Evolutionary conservation across 30 jellyfish, hydroid and myxozoan genomes (phyloP), one percentile per base, ranked within the genome.

Genomic region (Pseudorhiza aurosa): DNA sequence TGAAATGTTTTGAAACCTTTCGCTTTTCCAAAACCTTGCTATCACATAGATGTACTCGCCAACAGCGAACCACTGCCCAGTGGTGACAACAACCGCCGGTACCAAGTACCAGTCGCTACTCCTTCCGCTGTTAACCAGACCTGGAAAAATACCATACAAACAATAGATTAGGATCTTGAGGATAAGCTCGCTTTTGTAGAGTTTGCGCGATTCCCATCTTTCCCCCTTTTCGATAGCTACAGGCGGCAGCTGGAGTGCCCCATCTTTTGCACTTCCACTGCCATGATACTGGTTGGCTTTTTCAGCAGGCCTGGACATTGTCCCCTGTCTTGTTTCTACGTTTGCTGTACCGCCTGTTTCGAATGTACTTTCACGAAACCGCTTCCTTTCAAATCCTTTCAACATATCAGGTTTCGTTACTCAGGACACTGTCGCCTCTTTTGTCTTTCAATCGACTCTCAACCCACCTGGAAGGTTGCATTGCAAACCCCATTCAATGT

Each of bases 41-140:
- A 70, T 27, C 26, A 50, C 46, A 53, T 70, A 70, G 19, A 36
- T 40, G 25, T 70, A 70, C 57, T 18, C 45, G 27, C 14, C 39
- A 33, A 70, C 83, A 12, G 83, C 55, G 19, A 8, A 70, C 83
- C 83, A 70, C 43, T 47, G 83, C 12, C 31, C 12, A 14, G 29
- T 9, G 14, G 43, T 71, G 21, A 70, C 15, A 14, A 70, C 6
- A 6, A 31, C 37, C 21, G 83, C 26, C 58, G 71, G 83, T 1
- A 70, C n/a, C n/a, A 70, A 47, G 44, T 37, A 70, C 19, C 77
- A 40, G 77, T n/a, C 57, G 17, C 49, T n/a, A 14, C 42, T 29
- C 8, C 15, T n/a, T 11, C 43, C 51, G 1, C 57, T 70, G 18
- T 11, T 12, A 4, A 7, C 14, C 15, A 14, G 11, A 6, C 57